phyloP scores from a whole-genome alignment of 2,797 vertebrate genomes.

The Strix occidentalis region DNA sequence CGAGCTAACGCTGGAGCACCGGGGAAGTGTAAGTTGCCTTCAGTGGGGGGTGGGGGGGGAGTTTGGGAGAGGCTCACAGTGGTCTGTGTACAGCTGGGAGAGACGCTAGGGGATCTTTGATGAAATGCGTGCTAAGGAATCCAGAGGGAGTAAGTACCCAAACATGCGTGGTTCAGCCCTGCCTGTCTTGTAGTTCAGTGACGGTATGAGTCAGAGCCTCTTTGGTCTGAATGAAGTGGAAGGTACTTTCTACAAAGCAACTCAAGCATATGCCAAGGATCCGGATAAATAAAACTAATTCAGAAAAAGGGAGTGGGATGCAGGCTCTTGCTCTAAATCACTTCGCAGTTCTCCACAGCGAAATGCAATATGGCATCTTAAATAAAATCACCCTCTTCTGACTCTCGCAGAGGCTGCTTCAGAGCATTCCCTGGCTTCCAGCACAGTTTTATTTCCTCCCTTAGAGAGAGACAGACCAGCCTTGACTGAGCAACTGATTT shows the following conservation, averaged over 20 bases:
- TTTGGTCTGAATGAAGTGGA: conserved; percentile 68
- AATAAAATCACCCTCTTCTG: conserved; percentile 57
- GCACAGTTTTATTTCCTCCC: conserved; percentile 44
- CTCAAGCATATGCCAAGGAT: conserved; percentile 60
- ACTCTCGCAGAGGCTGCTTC: conserved; percentile 52
- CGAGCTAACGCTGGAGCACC: neutral
- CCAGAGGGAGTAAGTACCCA: conserved; percentile 56
- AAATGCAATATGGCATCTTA: conserved; percentile 67
- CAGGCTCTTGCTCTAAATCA: conserved; percentile 44
- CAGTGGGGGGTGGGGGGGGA: fast-evolving
- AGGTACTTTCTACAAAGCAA: conserved; percentile 67
- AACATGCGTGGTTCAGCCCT: conserved; percentile 58
- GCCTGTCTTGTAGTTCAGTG: conserved; percentile 50
- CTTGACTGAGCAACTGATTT: conserved; percentile 45
- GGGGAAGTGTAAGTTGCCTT: neutral
- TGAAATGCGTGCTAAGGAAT: conserved; percentile 3
- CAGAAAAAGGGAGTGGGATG: conserved; percentile 67
- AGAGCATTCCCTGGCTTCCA: conserved; percentile 49
- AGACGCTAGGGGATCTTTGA: neutral
- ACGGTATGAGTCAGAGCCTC: conserved; percentile 56
- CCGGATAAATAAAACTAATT: conserved; percentile 65
- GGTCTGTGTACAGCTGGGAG: neutral
- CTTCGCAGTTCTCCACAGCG: conserved; percentile 1
- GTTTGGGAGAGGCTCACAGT: neutral
- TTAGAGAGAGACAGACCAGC: conserved; percentile 31